Conservation (phyloP, 2,888 invertebrate genomes). For the Allolobophora icterica region DNA sequence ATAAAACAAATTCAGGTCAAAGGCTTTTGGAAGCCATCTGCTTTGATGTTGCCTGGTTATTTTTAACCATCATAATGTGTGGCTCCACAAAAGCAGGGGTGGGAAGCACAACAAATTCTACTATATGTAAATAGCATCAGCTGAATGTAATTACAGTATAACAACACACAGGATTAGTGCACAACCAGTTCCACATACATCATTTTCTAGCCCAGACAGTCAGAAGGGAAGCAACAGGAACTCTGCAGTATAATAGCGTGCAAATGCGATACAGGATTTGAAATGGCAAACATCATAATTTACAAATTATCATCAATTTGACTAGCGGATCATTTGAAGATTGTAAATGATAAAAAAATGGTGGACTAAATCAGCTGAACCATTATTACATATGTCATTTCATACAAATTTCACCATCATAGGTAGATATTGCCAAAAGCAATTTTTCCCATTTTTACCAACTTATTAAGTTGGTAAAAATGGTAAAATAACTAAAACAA, state of each 20-base stretch:
- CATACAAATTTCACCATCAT: not conserved
- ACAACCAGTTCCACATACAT: not conserved
- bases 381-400: not conserved
- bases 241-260: not conserved
- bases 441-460: not conserved
- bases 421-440: not conserved
- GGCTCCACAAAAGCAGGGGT: not conserved
- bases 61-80: no score
- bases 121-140: not conserved
- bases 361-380: not conserved
- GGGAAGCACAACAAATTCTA: not conserved
- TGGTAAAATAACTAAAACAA: not conserved
- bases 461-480: not conserved
- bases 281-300: not conserved
- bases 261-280: not conserved
- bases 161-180: not conserved
- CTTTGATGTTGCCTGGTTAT: not conserved
- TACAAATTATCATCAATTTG: not conserved
- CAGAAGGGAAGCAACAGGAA: not conserved
- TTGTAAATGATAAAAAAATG: not conserved
- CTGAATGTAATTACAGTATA: not conserved
- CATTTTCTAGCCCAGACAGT: not conserved
- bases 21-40: not conserved
- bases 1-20: not conserved
- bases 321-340: not conserved